Evolutionary conservation across 2,113 vertebrate species (phyloP).

Genomic region (Sclerurus mexicanus): DNA sequence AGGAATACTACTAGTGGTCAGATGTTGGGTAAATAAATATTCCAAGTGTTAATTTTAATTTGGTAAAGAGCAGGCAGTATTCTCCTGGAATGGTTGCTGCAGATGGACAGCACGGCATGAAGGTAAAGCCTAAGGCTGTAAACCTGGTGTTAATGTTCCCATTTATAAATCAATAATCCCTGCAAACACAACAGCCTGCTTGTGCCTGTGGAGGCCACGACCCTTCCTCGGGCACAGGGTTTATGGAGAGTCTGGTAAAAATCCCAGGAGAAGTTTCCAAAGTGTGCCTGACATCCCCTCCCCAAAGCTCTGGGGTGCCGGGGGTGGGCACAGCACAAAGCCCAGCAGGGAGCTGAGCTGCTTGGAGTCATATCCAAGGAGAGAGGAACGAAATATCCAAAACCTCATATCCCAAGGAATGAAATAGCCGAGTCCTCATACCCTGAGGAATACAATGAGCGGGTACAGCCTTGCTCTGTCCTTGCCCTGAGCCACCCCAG

Average conservation of each 20-base stretch:
- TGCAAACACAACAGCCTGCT: background rate
- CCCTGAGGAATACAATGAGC: background rate
- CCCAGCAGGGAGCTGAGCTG: background rate
- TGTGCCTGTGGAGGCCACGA: background rate
- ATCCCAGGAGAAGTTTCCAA: fast-evolving
- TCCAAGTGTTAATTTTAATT: slow-evolving; percentile 10
- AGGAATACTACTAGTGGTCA: background rate
- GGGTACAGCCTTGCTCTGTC: background rate
- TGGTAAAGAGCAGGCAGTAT: background rate
- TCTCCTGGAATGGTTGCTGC: background rate
- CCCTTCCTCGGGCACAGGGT: background rate
- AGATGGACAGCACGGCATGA: background rate
- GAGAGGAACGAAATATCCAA: background rate
- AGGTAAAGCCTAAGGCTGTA: background rate
- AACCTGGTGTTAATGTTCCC: background rate
- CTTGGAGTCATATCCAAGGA: fast-evolving
- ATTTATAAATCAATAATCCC: slow-evolving; percentile 26
- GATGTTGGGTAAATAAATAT: background rate
- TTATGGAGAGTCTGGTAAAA: background rate
- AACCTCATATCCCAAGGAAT: background rate
- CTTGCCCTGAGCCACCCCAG: background rate
- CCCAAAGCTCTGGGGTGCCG: background rate
- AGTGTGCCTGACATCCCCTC: background rate
- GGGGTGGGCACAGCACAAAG: background rate
- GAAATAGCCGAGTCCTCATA: too few relatives aligned